A percentile compares a stretch with the other conserved stretches of the same genome.
Evolutionary conservation across 1,140 invertebrate species (phyloP).

Genomic region (Ostrea denselamellosa): DNA sequence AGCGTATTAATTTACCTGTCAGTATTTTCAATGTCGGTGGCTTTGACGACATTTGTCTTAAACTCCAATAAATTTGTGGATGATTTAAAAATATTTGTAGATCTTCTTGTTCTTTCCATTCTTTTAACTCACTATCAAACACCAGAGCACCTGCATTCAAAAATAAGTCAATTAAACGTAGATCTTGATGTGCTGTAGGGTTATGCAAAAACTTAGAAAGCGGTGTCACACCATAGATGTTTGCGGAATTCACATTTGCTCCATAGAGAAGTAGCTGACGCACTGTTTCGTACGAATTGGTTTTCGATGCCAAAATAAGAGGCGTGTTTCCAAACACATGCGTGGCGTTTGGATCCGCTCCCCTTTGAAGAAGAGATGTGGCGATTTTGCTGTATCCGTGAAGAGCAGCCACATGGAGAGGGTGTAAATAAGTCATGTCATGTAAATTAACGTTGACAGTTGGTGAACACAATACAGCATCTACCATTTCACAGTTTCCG

Average conservation of each 20-base stretch:
- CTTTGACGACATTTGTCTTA: neutral
- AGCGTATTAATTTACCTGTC: neutral
- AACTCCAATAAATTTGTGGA: conserved; percentile 4
- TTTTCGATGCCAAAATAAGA: conserved; percentile 34
- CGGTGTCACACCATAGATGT: neutral
- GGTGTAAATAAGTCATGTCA: conserved; percentile 31
- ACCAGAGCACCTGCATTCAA: conserved; percentile 6
- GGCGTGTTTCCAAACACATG: conserved; percentile 14
- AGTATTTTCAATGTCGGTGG: neutral
- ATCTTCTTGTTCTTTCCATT: conserved; percentile 28
- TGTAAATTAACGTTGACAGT: conserved; percentile 17
- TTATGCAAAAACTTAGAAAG: conserved; percentile 37
- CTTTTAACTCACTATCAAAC: neutral
- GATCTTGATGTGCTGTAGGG: neutral
- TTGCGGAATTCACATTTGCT: neutral
- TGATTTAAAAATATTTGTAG: conserved; percentile 11
- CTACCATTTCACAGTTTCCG: conserved; percentile 39
- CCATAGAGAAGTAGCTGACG: neutral
- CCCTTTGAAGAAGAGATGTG: neutral
- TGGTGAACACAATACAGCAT: neutral
- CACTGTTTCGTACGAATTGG: conserved; percentile 1
- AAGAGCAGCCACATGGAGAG: conserved; percentile 32
- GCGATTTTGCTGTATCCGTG: conserved; percentile 33
- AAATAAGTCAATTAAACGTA: conserved; percentile 2
- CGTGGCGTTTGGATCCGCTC: neutral